Evolutionary conservation across 2,888 invertebrate species (phyloP).

Genomic region (Callyntrura sp.): DNA sequence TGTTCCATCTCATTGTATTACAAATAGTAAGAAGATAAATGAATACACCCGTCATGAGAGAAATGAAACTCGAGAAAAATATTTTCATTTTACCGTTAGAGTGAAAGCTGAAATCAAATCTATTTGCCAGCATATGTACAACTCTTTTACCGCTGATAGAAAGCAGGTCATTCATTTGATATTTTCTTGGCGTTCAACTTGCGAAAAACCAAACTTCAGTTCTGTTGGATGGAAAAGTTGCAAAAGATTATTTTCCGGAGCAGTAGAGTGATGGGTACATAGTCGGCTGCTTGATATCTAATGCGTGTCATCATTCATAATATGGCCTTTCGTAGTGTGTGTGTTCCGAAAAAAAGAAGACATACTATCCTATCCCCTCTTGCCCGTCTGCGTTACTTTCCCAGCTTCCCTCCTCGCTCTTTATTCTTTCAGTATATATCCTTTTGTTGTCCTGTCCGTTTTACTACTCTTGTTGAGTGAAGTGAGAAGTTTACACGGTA

Average conservation of each 20-base stretch:
- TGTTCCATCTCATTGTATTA: too few relatives aligned
- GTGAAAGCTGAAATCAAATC: not conserved
- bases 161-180: slow-evolving; percentile 15
- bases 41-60: not conserved
- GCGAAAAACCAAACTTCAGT: slow-evolving; percentile 13
- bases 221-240: not conserved
- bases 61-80: not conserved
- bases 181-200: not conserved
- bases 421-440: slow-evolving; percentile 2
- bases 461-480: slow-evolving; percentile 66
- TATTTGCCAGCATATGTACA: not conserved
- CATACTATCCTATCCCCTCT: not conserved
- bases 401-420: slow-evolving; percentile 28
- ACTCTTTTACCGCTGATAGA: not conserved
- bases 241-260: slow-evolving; percentile 16
- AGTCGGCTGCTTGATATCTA: not conserved
- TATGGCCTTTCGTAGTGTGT: slow-evolving; percentile 23
- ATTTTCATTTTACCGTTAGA: not conserved
- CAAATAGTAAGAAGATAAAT: not conserved
- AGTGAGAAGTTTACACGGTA: slow-evolving; percentile 74
- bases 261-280: not conserved
- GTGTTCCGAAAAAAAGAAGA: slow-evolving; percentile 32
- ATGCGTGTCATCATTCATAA: slow-evolving; percentile 65
- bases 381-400: not conserved
- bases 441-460: slow-evolving; percentile 50